phyloP scores from a whole-genome alignment of 1,140 invertebrate genomes.

The Triops longicaudatus region DNA sequence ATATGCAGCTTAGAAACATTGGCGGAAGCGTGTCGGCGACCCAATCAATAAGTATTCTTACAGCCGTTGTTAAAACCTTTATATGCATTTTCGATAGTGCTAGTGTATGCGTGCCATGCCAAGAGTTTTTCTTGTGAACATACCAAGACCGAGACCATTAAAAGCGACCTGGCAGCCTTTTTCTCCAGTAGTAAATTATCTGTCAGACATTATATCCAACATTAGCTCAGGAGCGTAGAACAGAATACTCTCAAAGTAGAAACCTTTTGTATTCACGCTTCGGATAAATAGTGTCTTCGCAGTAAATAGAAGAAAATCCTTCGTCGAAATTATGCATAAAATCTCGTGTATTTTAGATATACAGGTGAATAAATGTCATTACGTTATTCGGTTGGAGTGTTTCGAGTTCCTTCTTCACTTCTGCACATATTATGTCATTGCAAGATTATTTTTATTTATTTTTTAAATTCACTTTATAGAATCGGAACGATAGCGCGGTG shows the following conservation, averaged over 20 bases:
- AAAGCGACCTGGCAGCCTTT: background rate
- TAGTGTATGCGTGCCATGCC: background rate
- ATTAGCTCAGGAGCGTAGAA: too few species aligned
- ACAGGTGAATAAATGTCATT: too few species aligned
- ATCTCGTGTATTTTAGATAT: too few species aligned
- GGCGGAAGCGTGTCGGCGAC: background rate
- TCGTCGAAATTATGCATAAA: too few species aligned
- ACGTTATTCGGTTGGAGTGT: too few species aligned
- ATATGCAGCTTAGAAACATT: background rate
- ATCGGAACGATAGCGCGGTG: background rate
- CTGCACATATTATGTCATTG: background rate
- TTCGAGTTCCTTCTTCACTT: too few species aligned
- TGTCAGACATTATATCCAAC: too few species aligned
- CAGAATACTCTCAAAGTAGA: too few species aligned
- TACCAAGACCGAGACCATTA: background rate
- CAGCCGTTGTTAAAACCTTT: background rate
- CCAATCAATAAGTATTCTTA: slow-evolving; percentile 1
- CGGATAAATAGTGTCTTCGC: too few species aligned
- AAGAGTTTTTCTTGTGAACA: background rate
- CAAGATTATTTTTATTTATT: background rate
- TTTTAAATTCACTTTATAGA: background rate
- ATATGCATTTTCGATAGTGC: background rate
- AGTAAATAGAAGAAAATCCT: too few species aligned
- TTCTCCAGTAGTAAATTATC: background rate
- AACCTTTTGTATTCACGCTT: too few species aligned